These are phyloP conservation scores for Formica aserva DNA, from an alignment of 2,888 invertebrate genomes.

Conservation along the genomic window DNA sequence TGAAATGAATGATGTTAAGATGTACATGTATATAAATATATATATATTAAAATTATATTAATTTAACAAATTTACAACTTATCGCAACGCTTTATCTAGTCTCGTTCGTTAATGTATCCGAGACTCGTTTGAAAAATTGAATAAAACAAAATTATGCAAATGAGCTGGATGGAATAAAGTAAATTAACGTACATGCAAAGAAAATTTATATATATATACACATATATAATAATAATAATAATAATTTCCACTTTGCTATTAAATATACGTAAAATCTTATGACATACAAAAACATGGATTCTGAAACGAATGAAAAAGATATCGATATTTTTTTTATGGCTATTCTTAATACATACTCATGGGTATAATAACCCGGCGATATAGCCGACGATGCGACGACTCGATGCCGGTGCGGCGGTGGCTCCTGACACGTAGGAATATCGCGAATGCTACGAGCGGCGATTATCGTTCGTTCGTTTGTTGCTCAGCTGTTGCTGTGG, in stretches of 20 bases:
- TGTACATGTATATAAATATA: too few relatives aligned
- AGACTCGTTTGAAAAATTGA: not conserved
- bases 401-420: constrained; percentile 5
- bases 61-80: not conserved
- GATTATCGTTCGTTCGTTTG: constrained; percentile 26
- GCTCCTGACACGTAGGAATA: constrained; percentile 45
- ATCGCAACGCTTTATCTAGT: not conserved
- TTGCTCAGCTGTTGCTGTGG: constrained; percentile 58
- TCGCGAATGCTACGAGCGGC: constrained; percentile 41
- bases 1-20: not conserved
- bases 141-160: not conserved
- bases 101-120: not conserved
- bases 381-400: not conserved
- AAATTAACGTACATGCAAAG: not conserved
- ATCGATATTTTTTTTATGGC: not conserved
- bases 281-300: not conserved
- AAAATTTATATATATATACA: not conserved
- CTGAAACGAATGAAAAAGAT: not conserved
- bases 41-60: not conserved
- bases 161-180: not conserved
- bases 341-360: not conserved
- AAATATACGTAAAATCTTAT: not conserved
- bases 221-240: not conserved
- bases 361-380: not conserved
- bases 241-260: not conserved